These are phyloP conservation scores for Datnioides undecimradiatus DNA, from an alignment of 2,113 vertebrate species.

Conservation along the genomic window DNA sequence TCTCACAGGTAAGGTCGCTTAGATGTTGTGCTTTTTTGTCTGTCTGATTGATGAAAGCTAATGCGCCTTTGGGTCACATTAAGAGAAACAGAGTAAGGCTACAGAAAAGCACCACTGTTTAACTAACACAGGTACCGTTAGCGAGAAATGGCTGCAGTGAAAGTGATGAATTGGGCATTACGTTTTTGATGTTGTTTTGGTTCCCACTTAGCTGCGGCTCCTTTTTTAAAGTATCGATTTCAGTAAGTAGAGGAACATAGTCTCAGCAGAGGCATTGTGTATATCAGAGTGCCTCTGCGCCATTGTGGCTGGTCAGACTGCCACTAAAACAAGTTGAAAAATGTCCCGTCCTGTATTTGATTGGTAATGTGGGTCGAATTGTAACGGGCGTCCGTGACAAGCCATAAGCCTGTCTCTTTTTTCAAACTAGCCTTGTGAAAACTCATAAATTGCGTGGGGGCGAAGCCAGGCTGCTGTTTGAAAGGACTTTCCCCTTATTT, in stretches of 20 bases:
- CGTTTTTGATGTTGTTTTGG: constrained; percentile 30
- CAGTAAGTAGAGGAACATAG: constrained; percentile 13
- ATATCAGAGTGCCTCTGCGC: neutral
- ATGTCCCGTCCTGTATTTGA: neutral
- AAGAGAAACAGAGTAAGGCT: constrained; percentile 28
- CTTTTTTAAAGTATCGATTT: constrained; percentile 51
- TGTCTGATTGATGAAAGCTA: constrained; percentile 60
- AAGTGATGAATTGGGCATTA: constrained; percentile 44
- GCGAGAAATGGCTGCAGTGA: constrained; percentile 33
- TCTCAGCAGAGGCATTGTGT: constrained; percentile 12
- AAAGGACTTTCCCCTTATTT: constrained; percentile 27
- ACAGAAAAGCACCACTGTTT: constrained; percentile 35
- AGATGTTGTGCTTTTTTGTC: constrained; percentile 15
- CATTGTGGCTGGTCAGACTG: constrained; percentile 1
- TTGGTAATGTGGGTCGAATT: neutral
- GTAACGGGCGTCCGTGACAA: constrained; percentile 12
- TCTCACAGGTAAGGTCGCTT: constrained; percentile 35
- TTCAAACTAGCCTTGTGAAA: constrained; percentile 12
- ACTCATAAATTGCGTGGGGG: constrained; percentile 30
- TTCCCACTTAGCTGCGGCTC: constrained; percentile 2
- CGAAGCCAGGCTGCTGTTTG: constrained; percentile 28
- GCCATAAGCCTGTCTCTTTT: constrained; percentile 3
- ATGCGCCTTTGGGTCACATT: constrained; percentile 57
- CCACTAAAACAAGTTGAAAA: constrained; percentile 21
- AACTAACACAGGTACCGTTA: constrained; percentile 33